Evolutionary conservation across 2,888 invertebrate species (phyloP).

Genomic region (Nemotelus nigrinus): DNA sequence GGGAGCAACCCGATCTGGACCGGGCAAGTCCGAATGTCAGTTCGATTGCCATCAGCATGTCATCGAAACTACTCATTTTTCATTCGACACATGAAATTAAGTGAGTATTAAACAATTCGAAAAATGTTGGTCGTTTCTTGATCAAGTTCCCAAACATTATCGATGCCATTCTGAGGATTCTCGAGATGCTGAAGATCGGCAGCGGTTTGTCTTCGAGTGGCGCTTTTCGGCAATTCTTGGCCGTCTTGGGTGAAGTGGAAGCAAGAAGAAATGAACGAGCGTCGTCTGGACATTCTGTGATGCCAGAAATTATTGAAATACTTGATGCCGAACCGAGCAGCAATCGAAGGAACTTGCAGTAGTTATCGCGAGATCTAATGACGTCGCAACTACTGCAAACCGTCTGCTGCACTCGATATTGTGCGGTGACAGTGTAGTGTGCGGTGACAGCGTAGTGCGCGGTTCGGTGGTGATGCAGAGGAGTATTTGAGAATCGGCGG

Average conservation of each 20-base stretch:
- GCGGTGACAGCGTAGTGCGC: not conserved
- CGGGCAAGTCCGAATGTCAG: slow-evolving; percentile 11
- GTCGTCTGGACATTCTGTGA: slow-evolving; percentile 36
- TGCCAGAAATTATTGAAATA: slow-evolving; percentile 43
- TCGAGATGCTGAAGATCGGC: slow-evolving; percentile 31
- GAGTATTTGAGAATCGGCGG: slow-evolving; percentile 12
- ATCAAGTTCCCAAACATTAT: slow-evolving; percentile 25
- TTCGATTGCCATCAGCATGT: slow-evolving; percentile 38
- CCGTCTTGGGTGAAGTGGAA: slow-evolving; percentile 2
- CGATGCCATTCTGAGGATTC: slow-evolving; percentile 28
- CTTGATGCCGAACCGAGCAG: slow-evolving; percentile 8
- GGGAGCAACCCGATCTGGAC: slow-evolving; percentile 28
- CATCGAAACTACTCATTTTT: slow-evolving; percentile 39
- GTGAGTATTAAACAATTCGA: slow-evolving; percentile 36
- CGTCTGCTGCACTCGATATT: slow-evolving; percentile 12
- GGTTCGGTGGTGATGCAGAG: not conserved
- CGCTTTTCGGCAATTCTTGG: slow-evolving; percentile 34
- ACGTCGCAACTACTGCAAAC: slow-evolving; percentile 31
- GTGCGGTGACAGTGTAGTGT: not conserved
- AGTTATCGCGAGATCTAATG: slow-evolving; percentile 31
- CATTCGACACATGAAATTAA: slow-evolving; percentile 40
- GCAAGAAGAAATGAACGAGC: slow-evolving; percentile 13
- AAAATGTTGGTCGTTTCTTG: slow-evolving; percentile 36
- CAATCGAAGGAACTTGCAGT: slow-evolving; percentile 6
- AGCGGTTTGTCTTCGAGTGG: slow-evolving; percentile 29